phyloP scores from a whole-genome alignment of 2,113 vertebrate species.

The Centropus bengalensis region DNA sequence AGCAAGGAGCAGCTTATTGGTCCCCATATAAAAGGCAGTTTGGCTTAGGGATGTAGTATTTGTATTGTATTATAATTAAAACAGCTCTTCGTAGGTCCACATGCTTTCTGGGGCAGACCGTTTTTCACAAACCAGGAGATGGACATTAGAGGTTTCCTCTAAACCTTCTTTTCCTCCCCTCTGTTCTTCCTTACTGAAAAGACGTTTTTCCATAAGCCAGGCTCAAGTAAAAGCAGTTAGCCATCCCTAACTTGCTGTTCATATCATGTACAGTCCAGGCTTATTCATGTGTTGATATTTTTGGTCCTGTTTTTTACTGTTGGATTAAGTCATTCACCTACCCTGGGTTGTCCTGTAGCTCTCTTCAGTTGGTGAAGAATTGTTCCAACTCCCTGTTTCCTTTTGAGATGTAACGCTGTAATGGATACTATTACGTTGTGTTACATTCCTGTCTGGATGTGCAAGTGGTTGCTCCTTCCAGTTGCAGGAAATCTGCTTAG shows the following conservation, averaged over 20 bases:
- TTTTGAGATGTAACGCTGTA: not conserved
- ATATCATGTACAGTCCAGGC: fast-evolving
- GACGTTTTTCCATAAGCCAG: not conserved
- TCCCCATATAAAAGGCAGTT: not conserved
- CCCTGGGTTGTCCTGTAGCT: not conserved
- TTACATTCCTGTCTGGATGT: not conserved
- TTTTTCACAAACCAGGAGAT: not conserved
- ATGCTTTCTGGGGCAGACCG: not conserved
- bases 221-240: not conserved
- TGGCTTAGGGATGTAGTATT: not conserved
- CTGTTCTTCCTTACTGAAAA: not conserved
- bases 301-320: not conserved
- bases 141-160: not conserved
- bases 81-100: not conserved
- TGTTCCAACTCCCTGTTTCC: not conserved
- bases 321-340: not conserved
- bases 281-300: not conserved
- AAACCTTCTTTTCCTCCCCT: not conserved
- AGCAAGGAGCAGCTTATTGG: not conserved
- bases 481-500: not conserved
- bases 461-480: not conserved
- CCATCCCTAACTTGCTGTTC: not conserved
- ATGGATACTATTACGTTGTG: not conserved
- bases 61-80: not conserved
- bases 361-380: not conserved